Evolutionary conservation across 64 coral and sea anemone genomes (phyloP), one percentile per base, ranked within the genome.

Genomic region (Anthopleura sola): DNA sequence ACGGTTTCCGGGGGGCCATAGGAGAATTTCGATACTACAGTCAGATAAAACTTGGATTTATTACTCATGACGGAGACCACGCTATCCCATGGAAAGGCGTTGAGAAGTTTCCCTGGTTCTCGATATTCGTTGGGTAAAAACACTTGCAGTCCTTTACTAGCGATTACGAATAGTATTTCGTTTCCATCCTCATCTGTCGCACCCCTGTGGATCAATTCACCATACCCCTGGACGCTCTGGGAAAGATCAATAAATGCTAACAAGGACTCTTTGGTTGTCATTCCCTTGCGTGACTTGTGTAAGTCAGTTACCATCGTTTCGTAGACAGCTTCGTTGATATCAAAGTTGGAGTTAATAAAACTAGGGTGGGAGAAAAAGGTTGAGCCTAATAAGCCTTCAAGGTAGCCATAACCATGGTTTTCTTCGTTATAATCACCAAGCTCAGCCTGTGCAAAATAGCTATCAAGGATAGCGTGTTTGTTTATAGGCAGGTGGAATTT

Each of bases 281-380:
- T 97, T 40, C 90, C 90, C 71, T 86, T 82, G 56, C 87, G 94
- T 18, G 90, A 87, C 58, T 87, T 92, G 55, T 97, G 94, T 81
- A 97, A 85, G 60, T 77, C 85, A 75, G 87, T 89, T 18, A 97
- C 94, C 94, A 92, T 97, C 18, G 56, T 34, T 74, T 90, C 90
- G 71, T 97, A 97, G 50, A 68, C 37, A 26, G 91, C 55, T 50
- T 92, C 87, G 37, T 48, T 68, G 21, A 97, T 87, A 50, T 97
- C 87, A 20, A 82, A 78, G 24, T 92, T 86, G 2, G 87, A 92
- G 79, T 97, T 97, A 1, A 97, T 97, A 21, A 82, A 86, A 46
- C 87, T 97, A 15, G 94, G 94, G 5, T 84, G 69, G 6, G 51
- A 86, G 40, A 78, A 97, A 53, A 97, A 92, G 8, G 85, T 86